A percentile compares a stretch with the other conserved stretches of the same genome.
Evolutionary conservation across 2,888 invertebrate species (phyloP).

Genomic region (Clistopyga incitator): DNA sequence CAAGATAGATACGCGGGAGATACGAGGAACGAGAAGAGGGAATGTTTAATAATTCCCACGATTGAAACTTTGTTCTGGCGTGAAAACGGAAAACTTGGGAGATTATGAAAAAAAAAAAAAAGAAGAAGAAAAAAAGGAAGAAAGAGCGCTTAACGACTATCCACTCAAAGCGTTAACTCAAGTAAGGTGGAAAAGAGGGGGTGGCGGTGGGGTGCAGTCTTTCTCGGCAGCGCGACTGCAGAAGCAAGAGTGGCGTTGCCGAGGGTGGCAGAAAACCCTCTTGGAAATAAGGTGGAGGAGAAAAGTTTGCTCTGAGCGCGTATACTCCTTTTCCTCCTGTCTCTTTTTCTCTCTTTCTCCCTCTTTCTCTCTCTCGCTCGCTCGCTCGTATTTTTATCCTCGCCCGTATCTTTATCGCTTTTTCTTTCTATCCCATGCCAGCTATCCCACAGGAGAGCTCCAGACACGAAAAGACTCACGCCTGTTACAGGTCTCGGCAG

Average conservation of each 20-base stretch:
- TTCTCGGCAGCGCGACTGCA: constrained; percentile 39
- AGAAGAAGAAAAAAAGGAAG: constrained; percentile 19
- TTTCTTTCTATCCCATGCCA: constrained; percentile 53
- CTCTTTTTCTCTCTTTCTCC: constrained; percentile 11
- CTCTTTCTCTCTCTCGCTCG: constrained; percentile 2
- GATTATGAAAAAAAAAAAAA: constrained; percentile 53
- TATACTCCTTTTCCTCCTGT: constrained; percentile 49
- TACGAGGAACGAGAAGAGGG: constrained; percentile 1
- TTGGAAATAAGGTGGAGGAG: constrained; percentile 63
- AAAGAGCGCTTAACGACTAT: constrained; percentile 65
- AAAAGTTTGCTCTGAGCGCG: constrained; percentile 63
- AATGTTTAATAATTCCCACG: constrained; percentile 57
- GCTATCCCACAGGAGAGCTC: constrained; percentile 62
- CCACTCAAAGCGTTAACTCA: constrained; percentile 68
- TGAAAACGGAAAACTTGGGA: constrained; percentile 65
- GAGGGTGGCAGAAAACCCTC: constrained; percentile 39
- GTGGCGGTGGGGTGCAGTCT: constrained; percentile 41
- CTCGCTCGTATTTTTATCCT: constrained; percentile 52
- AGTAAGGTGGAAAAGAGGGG: constrained; percentile 45
- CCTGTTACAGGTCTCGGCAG: constrained; percentile 57
- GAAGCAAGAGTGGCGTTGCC: constrained; percentile 35
- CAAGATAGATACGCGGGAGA: constrained; percentile 9
- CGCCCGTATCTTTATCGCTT: constrained; percentile 61
- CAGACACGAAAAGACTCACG: constrained; percentile 62
- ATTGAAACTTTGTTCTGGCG: constrained; percentile 65